Percentiles rank a stretch among this genome's conserved stretches.
phyloP scores from a whole-genome alignment of 1,140 invertebrate species.

The Helicoverpa zea region DNA sequence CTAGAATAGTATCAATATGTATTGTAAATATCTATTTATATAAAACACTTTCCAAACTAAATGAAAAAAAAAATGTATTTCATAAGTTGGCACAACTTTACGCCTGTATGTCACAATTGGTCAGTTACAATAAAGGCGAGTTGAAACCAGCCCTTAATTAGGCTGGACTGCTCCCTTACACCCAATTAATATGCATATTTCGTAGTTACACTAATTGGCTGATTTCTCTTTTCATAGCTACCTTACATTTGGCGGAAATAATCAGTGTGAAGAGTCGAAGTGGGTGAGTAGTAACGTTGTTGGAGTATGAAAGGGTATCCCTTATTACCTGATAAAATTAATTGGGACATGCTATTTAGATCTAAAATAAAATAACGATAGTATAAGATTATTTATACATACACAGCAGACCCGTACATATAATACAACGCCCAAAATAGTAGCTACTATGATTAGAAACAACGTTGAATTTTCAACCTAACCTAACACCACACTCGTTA shows the following conservation, averaged over 20 bases:
- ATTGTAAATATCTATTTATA: too few species aligned
- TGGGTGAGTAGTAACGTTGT: not conserved
- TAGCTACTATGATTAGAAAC: too few species aligned
- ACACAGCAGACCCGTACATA: too few species aligned
- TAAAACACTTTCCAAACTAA: too few species aligned
- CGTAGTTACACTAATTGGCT: constrained; percentile 68
- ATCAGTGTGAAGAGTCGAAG: not conserved
- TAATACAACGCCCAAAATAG: too few species aligned
- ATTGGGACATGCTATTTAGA: not conserved
- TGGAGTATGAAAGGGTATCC: not conserved
- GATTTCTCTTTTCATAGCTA: constrained; percentile 51
- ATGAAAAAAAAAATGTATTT: too few species aligned
- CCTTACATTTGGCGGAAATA: not conserved
- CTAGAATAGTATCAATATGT: too few species aligned
- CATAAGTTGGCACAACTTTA: not conserved
- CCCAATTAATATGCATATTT: constrained; percentile 81
- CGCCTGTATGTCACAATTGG: constrained; percentile 69
- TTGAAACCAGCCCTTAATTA: constrained; percentile 78
- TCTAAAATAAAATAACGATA: not conserved
- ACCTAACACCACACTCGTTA: not conserved
- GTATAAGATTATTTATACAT: too few species aligned
- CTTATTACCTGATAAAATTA: not conserved
- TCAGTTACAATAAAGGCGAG: constrained; percentile 75
- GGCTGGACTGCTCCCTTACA: constrained; percentile 63
- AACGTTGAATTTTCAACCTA: not conserved